Base-by-base conservation (phyloP, 2,888 invertebrate species). In the Ceratothoa steindachneri region DNA sequence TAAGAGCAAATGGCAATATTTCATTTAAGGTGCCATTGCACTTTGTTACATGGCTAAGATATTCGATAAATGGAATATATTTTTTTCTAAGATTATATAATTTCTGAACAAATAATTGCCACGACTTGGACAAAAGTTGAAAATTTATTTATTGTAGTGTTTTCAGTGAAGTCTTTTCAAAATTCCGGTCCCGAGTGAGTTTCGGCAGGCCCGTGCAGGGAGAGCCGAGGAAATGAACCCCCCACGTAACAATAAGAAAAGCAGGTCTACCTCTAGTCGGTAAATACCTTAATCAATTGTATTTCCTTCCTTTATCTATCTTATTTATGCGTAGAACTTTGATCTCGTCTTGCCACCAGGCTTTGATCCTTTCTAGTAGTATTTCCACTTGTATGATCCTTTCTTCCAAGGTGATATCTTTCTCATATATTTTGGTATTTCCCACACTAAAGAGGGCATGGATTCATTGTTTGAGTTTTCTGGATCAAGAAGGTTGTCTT, bases 131-230 rank as follows among this genome's bases (percentile, higher is more conserved):
- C 65, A 51, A 69, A 22, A 72, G 5, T 41, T 9, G 5, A 41
- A 41, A 9, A 41, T 41, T 41, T 41, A 41, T 72, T 75, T 72
- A 31, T 76, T 19, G 67, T 24, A 30, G 28, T 67, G 70, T 73
- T 55, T 71, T 69, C 69, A 29, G 30, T 60, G 12, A 74, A 76
- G 76, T 69, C 72, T 70, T 72, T 69, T 76, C 76, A 76, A 76
- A 73, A 76, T 76, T 76, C 76, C 76, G 76, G 76, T 76, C 76
- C 76, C 76, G 29, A 76, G 72, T 73, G 76, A 76, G 71, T 67
- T 76, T 73, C 76, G 76, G 76, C 76, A 76, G 68, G 73, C 76
- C 76, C 76, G 72, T 73, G 52, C 52, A 73, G 76, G 76, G 76
- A 76, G 73, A 73, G 76, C 76, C 73, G 76, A 72, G 24, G 72